Percentiles rank a stretch among this genome's conserved stretches.
These are phyloP conservation scores for Leptinotarsa defecta DNA, from an alignment of 1,140 invertebrate genomes.

Conservation along the genomic window DNA sequence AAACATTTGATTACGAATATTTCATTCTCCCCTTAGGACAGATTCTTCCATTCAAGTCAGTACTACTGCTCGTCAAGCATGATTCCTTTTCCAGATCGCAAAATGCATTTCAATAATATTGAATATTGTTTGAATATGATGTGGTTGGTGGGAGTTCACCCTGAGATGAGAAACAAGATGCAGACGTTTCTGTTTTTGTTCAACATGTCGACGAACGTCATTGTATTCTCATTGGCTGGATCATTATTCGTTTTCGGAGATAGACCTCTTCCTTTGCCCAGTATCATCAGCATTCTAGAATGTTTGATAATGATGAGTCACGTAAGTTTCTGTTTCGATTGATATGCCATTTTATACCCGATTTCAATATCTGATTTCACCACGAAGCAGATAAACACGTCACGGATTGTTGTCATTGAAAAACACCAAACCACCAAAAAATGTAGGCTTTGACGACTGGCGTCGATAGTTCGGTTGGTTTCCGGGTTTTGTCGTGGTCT, in stretches of 20 bases:
- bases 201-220: neutral
- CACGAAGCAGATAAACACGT: too few species aligned
- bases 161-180: neutral
- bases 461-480: too few species aligned
- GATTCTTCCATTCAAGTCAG: too few species aligned
- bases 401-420: too few species aligned
- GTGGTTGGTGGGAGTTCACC: neutral
- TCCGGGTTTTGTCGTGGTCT: too few species aligned
- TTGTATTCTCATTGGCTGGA: neutral
- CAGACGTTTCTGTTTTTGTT: neutral
- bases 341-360: neutral
- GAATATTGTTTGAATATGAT: conserved; percentile 12
- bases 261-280: neutral
- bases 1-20: too few species aligned
- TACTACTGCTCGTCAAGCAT: too few species aligned
- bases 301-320: conserved; percentile 5
- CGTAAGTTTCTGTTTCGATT: neutral
- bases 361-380: neutral
- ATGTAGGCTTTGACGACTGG: too few species aligned
- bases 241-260: neutral
- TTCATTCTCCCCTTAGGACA: too few species aligned
- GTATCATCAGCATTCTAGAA: neutral
- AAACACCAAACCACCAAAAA: too few species aligned
- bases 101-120: neutral
- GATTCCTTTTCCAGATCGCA: too few species aligned